These are phyloP conservation scores for Artemia sp. DNA, from an alignment of 2,888 invertebrate species.

Conservation along the genomic window DNA sequence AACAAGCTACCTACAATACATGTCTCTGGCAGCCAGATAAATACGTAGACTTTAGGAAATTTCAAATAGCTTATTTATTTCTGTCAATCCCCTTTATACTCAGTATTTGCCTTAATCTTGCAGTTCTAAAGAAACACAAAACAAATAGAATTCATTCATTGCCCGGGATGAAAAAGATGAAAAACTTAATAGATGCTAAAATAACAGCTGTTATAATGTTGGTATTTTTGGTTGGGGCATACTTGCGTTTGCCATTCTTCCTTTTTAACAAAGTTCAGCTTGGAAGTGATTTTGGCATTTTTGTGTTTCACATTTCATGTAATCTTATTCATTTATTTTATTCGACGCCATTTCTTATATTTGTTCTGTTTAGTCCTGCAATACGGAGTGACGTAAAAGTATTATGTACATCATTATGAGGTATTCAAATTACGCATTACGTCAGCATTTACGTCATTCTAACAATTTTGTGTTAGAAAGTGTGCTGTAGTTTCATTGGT, in stretches of 20 bases:
- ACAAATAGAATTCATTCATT: neutral
- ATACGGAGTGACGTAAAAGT: constrained; percentile 10
- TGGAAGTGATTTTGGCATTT: neutral
- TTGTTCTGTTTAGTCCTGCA: neutral
- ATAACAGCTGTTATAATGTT: neutral
- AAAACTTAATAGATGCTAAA: neutral
- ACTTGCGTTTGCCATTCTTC: neutral
- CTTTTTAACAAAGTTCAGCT: neutral
- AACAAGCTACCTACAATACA: neutral
- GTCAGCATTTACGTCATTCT: no score
- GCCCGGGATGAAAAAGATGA: neutral
- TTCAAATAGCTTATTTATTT: neutral
- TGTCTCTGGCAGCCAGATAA: neutral
- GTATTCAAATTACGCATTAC: no score
- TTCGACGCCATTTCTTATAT: neutral
- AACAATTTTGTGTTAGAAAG: no score
- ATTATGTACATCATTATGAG: neutral
- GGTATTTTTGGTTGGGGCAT: neutral
- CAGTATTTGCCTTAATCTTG: neutral
- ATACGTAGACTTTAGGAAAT: neutral
- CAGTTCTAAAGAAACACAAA: neutral
- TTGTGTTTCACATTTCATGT: neutral
- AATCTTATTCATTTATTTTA: neutral
- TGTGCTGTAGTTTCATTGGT: no score
- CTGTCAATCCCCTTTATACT: constrained; percentile 6